Conservation (phyloP, 2,797 vertebrate genomes). For the Galagoides demidoff region DNA sequence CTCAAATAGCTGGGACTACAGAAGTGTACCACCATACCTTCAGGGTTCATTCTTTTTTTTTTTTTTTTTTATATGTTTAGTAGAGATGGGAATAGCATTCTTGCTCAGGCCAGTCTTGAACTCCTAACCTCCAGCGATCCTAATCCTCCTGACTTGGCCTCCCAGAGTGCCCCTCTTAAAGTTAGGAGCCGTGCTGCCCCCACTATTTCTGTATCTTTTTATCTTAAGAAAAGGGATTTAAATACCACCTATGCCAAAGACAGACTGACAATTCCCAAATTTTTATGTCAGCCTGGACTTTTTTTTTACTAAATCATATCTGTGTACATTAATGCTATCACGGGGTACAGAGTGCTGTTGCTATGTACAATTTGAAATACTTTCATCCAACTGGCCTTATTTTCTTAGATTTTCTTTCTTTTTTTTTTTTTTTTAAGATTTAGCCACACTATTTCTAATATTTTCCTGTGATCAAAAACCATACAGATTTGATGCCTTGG, state of each 20-base stretch:
- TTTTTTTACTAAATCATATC: background rate
- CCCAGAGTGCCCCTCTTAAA: background rate
- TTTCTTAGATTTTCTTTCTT: slow-evolving; percentile 3
- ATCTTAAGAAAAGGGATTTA: background rate
- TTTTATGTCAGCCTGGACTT: background rate
- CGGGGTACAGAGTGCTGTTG: no score
- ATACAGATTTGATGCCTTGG: background rate
- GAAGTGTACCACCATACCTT: background rate
- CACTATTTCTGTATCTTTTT: slow-evolving; percentile 12
- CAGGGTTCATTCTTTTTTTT: background rate
- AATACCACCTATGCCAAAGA: background rate
- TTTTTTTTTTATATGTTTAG: background rate
- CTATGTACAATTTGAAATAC: no score
- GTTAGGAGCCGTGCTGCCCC: no score
- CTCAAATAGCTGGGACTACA: background rate
- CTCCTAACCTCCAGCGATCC: background rate
- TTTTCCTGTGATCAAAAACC: slow-evolving; percentile 69
- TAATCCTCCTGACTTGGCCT: background rate
- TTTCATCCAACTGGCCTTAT: no score
- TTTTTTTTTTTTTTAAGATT: slow-evolving; percentile 75
- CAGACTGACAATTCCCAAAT: background rate
- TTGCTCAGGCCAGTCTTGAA: background rate
- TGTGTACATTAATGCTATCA: no score
- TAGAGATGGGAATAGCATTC: background rate
- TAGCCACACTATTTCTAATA: slow-evolving; percentile 28